These are phyloP conservation scores for Machaerirhynchus nigripectus DNA, from an alignment of 2,113 vertebrate genomes.

Conservation along the genomic window DNA sequence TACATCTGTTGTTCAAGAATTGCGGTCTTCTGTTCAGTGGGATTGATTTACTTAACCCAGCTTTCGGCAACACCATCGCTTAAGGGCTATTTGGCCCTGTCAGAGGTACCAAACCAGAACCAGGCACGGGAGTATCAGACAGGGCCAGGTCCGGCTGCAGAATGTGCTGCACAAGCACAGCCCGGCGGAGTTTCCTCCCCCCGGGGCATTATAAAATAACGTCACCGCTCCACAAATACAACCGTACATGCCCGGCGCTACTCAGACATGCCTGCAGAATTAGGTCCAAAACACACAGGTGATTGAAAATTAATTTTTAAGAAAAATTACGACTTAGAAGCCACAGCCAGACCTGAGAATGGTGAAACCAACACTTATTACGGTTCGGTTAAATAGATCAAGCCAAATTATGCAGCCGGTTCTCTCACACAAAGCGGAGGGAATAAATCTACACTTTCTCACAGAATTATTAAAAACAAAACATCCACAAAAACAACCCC, in stretches of 20 bases:
- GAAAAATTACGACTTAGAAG: neutral
- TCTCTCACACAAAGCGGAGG: neutral
- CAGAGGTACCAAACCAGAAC: neutral
- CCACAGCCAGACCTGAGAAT: neutral
- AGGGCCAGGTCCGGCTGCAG: neutral
- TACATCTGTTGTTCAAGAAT: neutral
- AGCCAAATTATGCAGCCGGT: neutral
- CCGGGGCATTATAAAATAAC: neutral
- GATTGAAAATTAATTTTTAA: neutral
- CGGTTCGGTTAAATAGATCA: neutral
- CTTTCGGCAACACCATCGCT: neutral
- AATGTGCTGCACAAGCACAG: neutral
- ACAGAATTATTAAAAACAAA: neutral
- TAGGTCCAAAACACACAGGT: neutral
- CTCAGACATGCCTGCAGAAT: neutral
- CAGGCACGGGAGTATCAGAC: neutral
- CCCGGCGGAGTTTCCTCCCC: neutral
- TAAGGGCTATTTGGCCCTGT: neutral
- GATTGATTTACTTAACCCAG: neutral
- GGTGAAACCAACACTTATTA: neutral
- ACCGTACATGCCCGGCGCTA: neutral
- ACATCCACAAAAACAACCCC: neutral
- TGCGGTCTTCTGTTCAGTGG: fast-evolving
- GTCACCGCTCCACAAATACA: slow-evolving; percentile 2
- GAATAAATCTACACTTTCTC: neutral